These are phyloP conservation scores for Himalopsyche phryganea DNA, from an alignment of 1,140 invertebrate species.

Conservation along the genomic window DNA sequence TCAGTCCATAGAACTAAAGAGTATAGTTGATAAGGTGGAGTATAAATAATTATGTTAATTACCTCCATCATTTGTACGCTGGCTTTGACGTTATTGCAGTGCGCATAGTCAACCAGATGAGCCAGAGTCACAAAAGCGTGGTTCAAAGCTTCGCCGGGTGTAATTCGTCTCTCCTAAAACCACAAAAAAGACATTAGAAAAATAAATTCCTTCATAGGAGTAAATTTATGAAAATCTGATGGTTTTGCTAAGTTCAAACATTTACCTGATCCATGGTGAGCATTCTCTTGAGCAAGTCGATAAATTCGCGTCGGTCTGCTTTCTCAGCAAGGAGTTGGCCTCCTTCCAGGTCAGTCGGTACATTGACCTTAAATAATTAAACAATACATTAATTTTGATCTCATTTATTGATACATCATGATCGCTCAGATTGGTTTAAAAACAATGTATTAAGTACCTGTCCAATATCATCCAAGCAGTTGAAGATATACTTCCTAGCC, in stretches of 20 bases:
- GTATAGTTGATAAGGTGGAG: no score
- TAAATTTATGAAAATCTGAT: neutral
- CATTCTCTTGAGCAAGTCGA: conserved; percentile 96
- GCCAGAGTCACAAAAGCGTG: conserved; percentile 91
- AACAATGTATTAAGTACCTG: conserved; percentile 48
- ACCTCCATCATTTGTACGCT: conserved; percentile 97
- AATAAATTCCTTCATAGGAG: neutral
- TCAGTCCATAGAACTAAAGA: no score
- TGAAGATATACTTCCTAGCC: conserved; percentile 99
- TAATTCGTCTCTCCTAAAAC: conserved; percentile 82
- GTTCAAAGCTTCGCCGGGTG: conserved; percentile 91
- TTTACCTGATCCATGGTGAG: conserved; percentile 93
- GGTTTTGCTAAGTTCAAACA: no score
- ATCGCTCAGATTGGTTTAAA: neutral
- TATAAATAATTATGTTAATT: no score
- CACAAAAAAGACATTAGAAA: no score
- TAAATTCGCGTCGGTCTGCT: conserved; percentile 92
- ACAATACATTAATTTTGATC: neutral
- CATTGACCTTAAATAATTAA: conserved; percentile 68
- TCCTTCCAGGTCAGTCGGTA: conserved; percentile 93
- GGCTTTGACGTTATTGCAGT: conserved; percentile 93
- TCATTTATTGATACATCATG: no score
- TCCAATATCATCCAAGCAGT: conserved; percentile 98
- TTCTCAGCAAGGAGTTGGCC: conserved; percentile 94
- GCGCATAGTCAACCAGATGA: conserved; percentile 93